Evolutionary conservation across 2,797 vertebrate genomes (phyloP), one percentile per base, ranked within the genome.

Genomic region (Acanthopagrus latus): DNA sequence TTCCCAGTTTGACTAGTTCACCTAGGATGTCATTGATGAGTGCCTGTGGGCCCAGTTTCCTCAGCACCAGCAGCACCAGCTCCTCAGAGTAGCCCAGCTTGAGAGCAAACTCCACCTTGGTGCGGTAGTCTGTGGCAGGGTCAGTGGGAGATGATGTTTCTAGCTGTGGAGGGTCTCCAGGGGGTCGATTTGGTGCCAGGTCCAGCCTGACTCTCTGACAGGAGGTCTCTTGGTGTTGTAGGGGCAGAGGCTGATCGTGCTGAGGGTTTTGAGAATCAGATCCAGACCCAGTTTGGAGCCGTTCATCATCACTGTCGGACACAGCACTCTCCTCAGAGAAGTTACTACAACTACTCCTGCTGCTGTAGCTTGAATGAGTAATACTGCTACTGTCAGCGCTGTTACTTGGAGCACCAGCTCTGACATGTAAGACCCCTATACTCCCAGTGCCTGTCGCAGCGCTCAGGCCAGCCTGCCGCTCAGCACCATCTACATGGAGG

Each of bases 1-100:
- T 97, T 80, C 98, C 98, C 80, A 99, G 96, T 93, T 99, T 99
- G 81, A 99, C 97, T 91, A 99, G 96, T 91, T 99, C 98, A 78
- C 98, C 98, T 82, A 99, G 94, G 74, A 99, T 95, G 88, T 99
- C 98, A 73, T 99, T 99, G 90, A 97, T 99, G 90, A 99, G 97
- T 78, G 98, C 97, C 18, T 96, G 94, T 16, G 96, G 95, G 79
- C 98, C 98, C 79, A 99, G 95, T 90, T 99, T 99, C 89, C 94
- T 96, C 63, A 99, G 93, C 73, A 99, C 98, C 90, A 98, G 95
- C 82, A 97, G 95, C 87, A 99, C 96, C 86, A 99, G 96, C 69
- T 98, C 97, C 91, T 99, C 97, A 6, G 97, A 94, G 90, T 99
- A 99, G 86, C 98, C 98, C 63, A 99, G 94, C 88, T 99, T 99